These are phyloP conservation scores for Aphyosemion australe DNA, from an alignment of 2,113 vertebrate genomes.

Conservation along the genomic window DNA sequence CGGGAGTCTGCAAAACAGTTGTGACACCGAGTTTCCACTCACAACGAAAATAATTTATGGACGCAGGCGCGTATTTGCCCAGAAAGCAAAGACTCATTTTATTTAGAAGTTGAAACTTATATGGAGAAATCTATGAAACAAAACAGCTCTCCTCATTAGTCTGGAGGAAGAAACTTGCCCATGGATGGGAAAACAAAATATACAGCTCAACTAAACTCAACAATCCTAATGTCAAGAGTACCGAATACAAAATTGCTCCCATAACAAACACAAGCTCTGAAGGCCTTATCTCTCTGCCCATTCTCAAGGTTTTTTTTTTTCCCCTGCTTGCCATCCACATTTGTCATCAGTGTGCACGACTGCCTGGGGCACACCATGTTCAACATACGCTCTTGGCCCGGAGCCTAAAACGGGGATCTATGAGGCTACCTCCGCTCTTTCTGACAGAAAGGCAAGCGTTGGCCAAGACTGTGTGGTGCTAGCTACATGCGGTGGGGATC, in stretches of 20 bases:
- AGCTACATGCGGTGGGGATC: conserved; percentile 56
- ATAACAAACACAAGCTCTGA: conserved; percentile 65
- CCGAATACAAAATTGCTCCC: conserved; percentile 61
- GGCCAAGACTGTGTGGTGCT: conserved; percentile 63
- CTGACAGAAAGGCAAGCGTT: conserved; percentile 58
- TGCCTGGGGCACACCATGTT: conserved; percentile 59
- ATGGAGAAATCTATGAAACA: conserved; percentile 48
- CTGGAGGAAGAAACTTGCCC: conserved; percentile 54
- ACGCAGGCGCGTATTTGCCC: conserved; percentile 44
- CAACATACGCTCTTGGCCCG: conserved; percentile 67
- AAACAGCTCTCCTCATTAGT: conserved; percentile 13
- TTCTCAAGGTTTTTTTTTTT: conserved; percentile 30
- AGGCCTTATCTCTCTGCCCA: conserved; percentile 42
- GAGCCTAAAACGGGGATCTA: conserved; percentile 73
- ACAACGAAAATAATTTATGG: conserved; percentile 24
- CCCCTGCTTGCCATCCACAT: conserved; percentile 29
- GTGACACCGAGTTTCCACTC: conserved; percentile 74
- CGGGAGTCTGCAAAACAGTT: conserved; percentile 71
- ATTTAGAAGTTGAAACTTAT: conserved; percentile 52
- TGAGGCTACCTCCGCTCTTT: conserved; percentile 71
- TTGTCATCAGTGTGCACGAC: conserved; percentile 40
- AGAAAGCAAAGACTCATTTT: conserved; percentile 29
- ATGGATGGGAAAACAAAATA: conserved; percentile 52
- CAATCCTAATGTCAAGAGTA: conserved; percentile 41
- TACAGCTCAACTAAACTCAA: conserved; percentile 56